Evolutionary conservation across 2,888 invertebrate species (phyloP), one percentile per base, ranked within the genome.

Genomic region (Doris montereyensis): DNA sequence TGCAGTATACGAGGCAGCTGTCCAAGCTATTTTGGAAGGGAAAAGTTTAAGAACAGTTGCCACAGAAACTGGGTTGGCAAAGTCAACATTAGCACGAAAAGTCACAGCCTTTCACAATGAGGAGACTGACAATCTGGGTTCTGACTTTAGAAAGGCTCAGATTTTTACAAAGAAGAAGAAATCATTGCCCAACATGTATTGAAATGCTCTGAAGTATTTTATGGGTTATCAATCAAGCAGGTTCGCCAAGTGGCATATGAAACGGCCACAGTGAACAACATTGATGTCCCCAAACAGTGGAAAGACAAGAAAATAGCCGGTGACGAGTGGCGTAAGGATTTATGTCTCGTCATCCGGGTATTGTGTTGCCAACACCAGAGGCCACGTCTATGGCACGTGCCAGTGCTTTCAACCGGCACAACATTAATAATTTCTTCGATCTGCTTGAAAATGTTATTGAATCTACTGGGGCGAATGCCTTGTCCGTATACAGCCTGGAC

Each of bases 331-430:
- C 58, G 24, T 2, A 58, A 58, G 58, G 58, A 24, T 58, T 24
- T 3, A 21, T n/a, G 58, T 24, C n/a, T 24, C n/a, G 24, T 8
- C 21, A 24, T 3, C 21, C n/a, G 10, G 58, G 58, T 13, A 8
- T 52, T 52, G 58, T 24, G n/a, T 8, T 58, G 24, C 58, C 21
- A 58, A 24, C 70, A 30, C 85, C 85, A 28, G 81, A 85, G 67
- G 82, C 81, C 0, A 84, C 83, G n/a, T 80, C 81, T 60, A 21
- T 85, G 17, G 60, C 70, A 24, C 10, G 83, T 41, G 81, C 80
- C 1, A 81, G 82, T n/a, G 79, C 79, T 35, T 84, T 83, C 68
- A 84, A 84, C 57, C 60, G 57, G 24, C 77, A 76, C 17, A 83
- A 79, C 62, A 78, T 81, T 5, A n/a, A 21, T 21, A 35, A 67